Base-by-base conservation (phyloP, 1,140 invertebrate species). In the Drosophila subpulchrella region DNA sequence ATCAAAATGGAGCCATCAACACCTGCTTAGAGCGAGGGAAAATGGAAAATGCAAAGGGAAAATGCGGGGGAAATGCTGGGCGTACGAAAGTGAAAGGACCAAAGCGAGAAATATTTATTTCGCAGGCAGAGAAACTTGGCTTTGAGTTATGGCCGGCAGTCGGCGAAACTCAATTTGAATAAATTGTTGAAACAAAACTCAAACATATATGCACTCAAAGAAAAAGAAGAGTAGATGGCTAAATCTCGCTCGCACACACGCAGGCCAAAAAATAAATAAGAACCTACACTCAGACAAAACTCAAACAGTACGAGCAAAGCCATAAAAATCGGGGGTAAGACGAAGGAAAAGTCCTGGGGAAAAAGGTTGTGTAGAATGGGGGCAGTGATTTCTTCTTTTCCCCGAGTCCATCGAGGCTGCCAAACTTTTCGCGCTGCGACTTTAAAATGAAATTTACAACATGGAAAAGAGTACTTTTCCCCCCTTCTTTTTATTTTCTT, bases 1-100 rank as follows among this genome's bases (percentile, higher is more conserved):
- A 88, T 86, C 83, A 83, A 85, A 84, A 86, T 86, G 84, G 79
- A 88, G 83, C 83, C 76, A 88, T 88, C 83, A 88, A 88, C 83
- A 88, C 83, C 83, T 88, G 83, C 80, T 78, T 75, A 78, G 62
- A 34, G 57, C 38, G 24, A 15, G 67, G 39, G 62, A 65, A 56
- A 73, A 50, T 30, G 15, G 32, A n/a, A 53, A 51, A 42, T 32
- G 55, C 12, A 13, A 48, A n/a, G 32, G 10, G 30, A 13, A 38
- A 53, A 15, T 39, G 12, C n/a, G 51, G 39, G 24, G 20, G 50
- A 24, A 30, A 5, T 27, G 20, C 30, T 15, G 15, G 38, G 24
- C 15, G 32, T 59, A 34, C n/a, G 65, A 71, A 70, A 71, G 66
- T 50, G 66, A 71, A 58, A 70, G 65, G 67, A 71, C 65, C 51